A percentile compares a stretch with the other conserved stretches of the same genome.
Conservation (phyloP, 2,888 invertebrate species). For the Pyrochroa serraticornis region DNA sequence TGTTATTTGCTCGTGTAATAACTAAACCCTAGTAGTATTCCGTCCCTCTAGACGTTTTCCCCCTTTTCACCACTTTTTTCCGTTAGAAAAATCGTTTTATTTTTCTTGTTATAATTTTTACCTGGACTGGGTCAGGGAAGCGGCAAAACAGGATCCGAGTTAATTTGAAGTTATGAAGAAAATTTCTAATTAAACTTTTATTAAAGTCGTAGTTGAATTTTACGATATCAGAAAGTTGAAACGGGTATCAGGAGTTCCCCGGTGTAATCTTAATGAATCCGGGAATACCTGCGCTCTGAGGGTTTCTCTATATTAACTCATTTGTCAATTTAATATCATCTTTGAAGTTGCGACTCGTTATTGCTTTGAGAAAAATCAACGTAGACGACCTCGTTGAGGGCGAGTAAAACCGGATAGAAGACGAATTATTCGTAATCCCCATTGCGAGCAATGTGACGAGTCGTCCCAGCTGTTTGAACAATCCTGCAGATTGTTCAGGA, state of each 20-base stretch:
- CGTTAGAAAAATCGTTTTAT: no score
- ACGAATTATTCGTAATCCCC: no score
- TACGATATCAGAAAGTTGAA: conserved; percentile 48
- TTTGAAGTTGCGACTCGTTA: conserved; percentile 28
- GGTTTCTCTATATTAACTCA: conserved; percentile 46
- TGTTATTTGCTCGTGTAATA: conserved; percentile 31
- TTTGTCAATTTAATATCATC: conserved; percentile 46
- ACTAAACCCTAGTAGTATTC: conserved; percentile 2
- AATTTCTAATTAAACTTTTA: conserved; percentile 58
- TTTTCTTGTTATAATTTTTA: background rate
- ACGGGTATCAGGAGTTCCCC: conserved; percentile 24
- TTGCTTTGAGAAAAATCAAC: conserved; percentile 20
- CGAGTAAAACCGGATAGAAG: no score
- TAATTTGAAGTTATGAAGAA: conserved; percentile 50
- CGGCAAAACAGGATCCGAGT: conserved; percentile 1
- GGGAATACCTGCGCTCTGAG: conserved; percentile 41
- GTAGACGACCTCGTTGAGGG: no score
- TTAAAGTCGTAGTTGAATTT: conserved; percentile 52
- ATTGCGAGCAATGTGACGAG: no score
- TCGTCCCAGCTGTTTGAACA: no score
- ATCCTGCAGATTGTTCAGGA: no score
- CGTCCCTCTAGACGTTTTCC: no score
- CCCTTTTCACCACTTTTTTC: no score
- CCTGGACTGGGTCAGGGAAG: background rate
- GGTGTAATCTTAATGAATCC: conserved; percentile 49